Evolutionary conservation across 2,797 vertebrate species (phyloP).

Genomic region (Acomys russatus): DNA sequence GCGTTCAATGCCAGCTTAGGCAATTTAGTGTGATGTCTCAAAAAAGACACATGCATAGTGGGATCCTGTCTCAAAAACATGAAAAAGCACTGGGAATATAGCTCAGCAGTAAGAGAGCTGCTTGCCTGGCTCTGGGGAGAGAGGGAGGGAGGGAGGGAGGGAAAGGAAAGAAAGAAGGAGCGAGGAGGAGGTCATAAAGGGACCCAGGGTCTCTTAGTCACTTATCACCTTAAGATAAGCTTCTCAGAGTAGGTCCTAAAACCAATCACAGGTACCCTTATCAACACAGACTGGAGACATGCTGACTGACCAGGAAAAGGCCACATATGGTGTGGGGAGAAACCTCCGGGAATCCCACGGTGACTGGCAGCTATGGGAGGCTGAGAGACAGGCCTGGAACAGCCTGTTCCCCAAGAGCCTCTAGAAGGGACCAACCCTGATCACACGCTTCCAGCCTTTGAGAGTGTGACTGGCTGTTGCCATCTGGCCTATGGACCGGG

Average conservation of each 20-base stretch:
- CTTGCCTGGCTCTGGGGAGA: background rate
- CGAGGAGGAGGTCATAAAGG: background rate
- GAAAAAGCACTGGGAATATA: background rate
- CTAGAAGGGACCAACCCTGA: background rate
- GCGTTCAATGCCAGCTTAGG: background rate
- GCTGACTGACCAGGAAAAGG: background rate
- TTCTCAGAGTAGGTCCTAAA: background rate
- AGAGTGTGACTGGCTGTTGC: background rate
- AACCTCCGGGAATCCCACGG: background rate
- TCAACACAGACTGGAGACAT: conserved; percentile 2
- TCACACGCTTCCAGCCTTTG: background rate
- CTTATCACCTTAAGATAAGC: background rate
- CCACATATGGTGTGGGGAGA: background rate
- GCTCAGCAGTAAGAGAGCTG: background rate
- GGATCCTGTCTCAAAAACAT: background rate
- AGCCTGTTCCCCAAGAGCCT: background rate
- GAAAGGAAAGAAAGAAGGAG: too few relatives aligned
- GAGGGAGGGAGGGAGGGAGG: background rate
- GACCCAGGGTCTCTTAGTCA: background rate
- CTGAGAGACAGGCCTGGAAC: background rate
- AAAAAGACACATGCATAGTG: background rate
- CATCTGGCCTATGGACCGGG: background rate
- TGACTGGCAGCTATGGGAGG: background rate
- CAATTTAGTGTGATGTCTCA: background rate
- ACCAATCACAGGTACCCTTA: background rate